Conservation (phyloP, 2,113 vertebrate species). For the Lepus europaeus region DNA sequence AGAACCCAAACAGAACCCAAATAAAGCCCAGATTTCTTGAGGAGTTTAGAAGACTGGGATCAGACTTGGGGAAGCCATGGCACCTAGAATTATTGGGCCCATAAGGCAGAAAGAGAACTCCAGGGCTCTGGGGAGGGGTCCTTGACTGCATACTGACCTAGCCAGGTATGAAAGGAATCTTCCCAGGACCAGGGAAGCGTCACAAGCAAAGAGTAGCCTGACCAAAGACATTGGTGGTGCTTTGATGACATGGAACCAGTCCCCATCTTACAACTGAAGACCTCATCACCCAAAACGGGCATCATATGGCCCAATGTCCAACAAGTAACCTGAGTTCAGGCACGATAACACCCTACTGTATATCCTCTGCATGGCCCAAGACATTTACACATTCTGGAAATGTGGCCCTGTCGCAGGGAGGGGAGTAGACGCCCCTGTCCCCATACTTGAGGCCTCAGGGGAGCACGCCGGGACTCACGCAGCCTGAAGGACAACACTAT, state of each 20-base stretch:
- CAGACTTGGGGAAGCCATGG: background rate
- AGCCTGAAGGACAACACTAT: background rate
- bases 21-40: background rate
- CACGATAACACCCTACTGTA: background rate
- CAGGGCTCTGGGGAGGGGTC: background rate
- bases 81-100: background rate
- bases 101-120: background rate
- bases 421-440: background rate
- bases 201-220: background rate
- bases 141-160: background rate
- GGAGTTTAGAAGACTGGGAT: background rate
- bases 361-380: background rate
- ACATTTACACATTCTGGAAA: background rate
- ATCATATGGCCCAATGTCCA: background rate
- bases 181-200: background rate
- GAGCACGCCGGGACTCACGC: fast-evolving
- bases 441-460: background rate
- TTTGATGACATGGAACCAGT: background rate
- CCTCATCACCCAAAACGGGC: background rate
- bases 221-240: background rate
- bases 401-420: background rate
- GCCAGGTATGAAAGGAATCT: background rate
- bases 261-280: background rate
- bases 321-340: background rate
- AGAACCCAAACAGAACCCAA: background rate